Percentiles rank a stretch among this genome's conserved stretches.
Evolutionary conservation across 1,140 invertebrate genomes (phyloP).

Genomic region (Nymphalis io): DNA sequence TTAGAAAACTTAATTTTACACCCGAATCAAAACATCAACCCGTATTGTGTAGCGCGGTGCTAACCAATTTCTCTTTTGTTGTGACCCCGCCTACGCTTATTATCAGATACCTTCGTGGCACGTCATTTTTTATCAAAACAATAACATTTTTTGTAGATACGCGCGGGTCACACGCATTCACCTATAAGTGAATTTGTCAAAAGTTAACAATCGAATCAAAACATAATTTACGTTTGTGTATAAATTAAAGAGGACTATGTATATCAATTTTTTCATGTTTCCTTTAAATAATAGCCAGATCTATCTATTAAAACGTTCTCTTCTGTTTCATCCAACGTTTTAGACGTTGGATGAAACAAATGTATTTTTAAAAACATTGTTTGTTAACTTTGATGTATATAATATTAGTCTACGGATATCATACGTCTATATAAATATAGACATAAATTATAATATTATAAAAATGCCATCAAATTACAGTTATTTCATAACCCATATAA

Average conservation of each 20-base stretch:
- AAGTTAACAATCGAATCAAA: slow-evolving; percentile 49
- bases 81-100: slow-evolving; percentile 69
- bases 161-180: slow-evolving; percentile 52
- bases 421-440: no score
- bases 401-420: no score
- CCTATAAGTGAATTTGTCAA: slow-evolving; percentile 66
- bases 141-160: slow-evolving; percentile 65
- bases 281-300: no score
- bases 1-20: slow-evolving; percentile 78
- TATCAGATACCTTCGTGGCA: slow-evolving; percentile 74
- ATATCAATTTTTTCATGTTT: not conserved
- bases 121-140: slow-evolving; percentile 81
- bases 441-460: no score
- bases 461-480: slow-evolving; percentile 57
- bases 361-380: no score
- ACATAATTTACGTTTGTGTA: slow-evolving; percentile 57
- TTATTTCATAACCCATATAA: slow-evolving; percentile 62
- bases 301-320: no score
- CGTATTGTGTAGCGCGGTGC: slow-evolving; percentile 71
- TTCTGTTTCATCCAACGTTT: no score
- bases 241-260: slow-evolving; percentile 47
- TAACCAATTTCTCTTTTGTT: slow-evolving; percentile 79
- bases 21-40: slow-evolving; percentile 70
- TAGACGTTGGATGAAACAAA: no score
- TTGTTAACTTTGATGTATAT: no score